A percentile compares a stretch with the other conserved stretches of the same genome.
Evolutionary conservation across 2,797 vertebrate genomes (phyloP).

Genomic region (Okamejei kenojei): DNA sequence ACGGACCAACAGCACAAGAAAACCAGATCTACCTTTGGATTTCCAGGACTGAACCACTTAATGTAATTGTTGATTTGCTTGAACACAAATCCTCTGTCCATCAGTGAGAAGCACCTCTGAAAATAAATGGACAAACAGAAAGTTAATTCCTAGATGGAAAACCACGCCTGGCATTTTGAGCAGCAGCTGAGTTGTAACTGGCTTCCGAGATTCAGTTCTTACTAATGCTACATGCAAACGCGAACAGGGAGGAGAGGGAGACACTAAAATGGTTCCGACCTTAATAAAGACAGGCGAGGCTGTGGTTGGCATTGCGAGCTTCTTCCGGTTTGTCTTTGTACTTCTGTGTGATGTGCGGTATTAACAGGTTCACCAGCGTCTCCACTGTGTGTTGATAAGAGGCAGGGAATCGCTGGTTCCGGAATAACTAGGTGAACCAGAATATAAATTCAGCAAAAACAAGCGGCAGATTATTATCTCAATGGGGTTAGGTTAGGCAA

Average conservation of each 20-base stretch:
- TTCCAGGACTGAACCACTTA: conserved; percentile 87
- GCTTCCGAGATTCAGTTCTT: too few species aligned
- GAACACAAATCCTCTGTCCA: conserved; percentile 94
- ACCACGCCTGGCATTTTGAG: too few species aligned
- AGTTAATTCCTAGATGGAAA: not conserved
- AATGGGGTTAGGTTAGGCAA: too few species aligned
- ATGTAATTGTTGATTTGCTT: conserved; percentile 98
- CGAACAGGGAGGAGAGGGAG: not conserved
- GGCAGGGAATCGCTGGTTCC: conserved; percentile 92
- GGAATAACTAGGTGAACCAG: conserved; percentile 64
- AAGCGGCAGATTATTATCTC: too few species aligned
- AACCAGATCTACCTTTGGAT: conserved; percentile 73
- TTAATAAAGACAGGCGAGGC: conserved; percentile 94
- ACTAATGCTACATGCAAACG: not conserved
- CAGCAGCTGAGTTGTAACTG: too few species aligned
- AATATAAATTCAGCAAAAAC: not conserved
- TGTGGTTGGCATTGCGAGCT: conserved; percentile 92
- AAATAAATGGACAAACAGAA: conserved; percentile 40
- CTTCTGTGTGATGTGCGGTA: conserved; percentile 96
- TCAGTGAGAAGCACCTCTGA: conserved; percentile 93
- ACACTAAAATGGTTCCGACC: conserved; percentile 53
- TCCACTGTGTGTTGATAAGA: conserved; percentile 91
- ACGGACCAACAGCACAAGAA: not conserved
- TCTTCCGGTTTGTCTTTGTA: conserved; percentile 94
- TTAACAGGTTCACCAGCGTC: conserved; percentile 91